phyloP scores from a whole-genome alignment of 2,888 invertebrate species.

The Amphipyra tragopoginis region DNA sequence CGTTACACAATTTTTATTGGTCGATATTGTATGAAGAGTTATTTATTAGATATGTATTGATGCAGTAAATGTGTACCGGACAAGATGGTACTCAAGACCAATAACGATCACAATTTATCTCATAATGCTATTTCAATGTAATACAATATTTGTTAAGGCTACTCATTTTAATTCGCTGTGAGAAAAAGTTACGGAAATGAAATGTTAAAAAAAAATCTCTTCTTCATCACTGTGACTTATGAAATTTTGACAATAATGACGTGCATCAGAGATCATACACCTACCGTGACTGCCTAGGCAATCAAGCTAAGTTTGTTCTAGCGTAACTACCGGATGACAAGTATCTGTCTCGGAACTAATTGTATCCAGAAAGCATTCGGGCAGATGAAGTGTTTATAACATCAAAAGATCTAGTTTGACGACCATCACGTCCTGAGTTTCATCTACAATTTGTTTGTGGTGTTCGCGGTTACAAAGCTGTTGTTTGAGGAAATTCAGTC shows the following conservation, averaged over 20 bases:
- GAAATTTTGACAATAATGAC: too few species aligned
- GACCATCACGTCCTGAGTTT: slow-evolving; percentile 44
- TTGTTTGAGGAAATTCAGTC: slow-evolving; percentile 22
- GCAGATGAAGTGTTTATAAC: slow-evolving; percentile 44
- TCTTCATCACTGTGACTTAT: too few species aligned
- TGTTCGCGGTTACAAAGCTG: slow-evolving; percentile 17
- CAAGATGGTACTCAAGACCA: too few species aligned
- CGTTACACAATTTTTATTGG: slow-evolving; percentile 42
- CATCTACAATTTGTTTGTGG: slow-evolving; percentile 3
- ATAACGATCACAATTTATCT: too few species aligned
- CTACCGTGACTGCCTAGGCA: not conserved
- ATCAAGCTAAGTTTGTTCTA: slow-evolving; percentile 1
- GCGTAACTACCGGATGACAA: slow-evolving; percentile 4
- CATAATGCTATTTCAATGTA: too few species aligned
- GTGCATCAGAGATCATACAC: not conserved
- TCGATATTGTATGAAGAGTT: slow-evolving; percentile 13
- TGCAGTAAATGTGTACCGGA: not conserved
- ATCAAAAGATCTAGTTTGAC: slow-evolving; percentile 50
- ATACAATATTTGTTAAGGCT: not conserved
- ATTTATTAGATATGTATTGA: not conserved
- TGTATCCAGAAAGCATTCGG: slow-evolving; percentile 32
- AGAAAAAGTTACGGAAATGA: too few species aligned
- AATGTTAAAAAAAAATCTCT: too few species aligned
- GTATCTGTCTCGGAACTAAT: slow-evolving; percentile 38
- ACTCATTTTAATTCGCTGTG: too few species aligned